Conservation (phyloP, 2,888 invertebrate genomes). For the Amphiduros pacificus region DNA sequence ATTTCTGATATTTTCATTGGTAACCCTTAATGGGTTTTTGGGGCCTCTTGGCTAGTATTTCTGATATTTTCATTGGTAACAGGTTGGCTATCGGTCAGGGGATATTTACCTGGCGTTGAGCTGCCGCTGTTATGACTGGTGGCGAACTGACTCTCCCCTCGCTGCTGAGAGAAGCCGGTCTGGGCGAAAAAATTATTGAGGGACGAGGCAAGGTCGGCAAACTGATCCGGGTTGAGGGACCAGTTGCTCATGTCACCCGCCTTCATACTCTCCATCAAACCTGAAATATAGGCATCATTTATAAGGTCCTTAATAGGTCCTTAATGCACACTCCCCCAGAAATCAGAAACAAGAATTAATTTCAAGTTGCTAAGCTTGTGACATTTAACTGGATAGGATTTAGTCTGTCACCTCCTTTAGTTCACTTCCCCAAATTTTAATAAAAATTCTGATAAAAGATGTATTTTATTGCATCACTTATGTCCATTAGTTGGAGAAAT, state of each 20-base stretch:
- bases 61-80: too few relatives aligned
- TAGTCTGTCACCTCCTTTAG: background rate
- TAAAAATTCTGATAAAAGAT: too few relatives aligned
- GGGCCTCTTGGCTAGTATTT: too few relatives aligned
- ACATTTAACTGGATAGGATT: background rate
- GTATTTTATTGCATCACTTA: too few relatives aligned
- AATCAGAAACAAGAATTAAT: background rate
- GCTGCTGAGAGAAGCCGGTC: conserved; percentile 37
- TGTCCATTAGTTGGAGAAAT: background rate
- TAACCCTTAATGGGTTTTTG: too few relatives aligned
- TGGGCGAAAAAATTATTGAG: conserved; percentile 55
- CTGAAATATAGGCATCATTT: too few relatives aligned
- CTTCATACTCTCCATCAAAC: conserved; percentile 56
- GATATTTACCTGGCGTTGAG: too few relatives aligned
- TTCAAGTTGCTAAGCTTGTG: background rate
- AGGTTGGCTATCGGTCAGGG: too few relatives aligned
- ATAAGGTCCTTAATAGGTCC: background rate
- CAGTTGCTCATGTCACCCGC: conserved; percentile 50
- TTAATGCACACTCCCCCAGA: too few relatives aligned
- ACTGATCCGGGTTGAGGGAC: conserved; percentile 55
- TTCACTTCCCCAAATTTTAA: background rate
- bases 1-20: too few relatives aligned
- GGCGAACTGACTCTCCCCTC: too few relatives aligned
- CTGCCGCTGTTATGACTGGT: too few relatives aligned
- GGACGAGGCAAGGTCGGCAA: conserved; percentile 55